These are phyloP conservation scores for Zaprionus ghesquierei DNA, from an alignment of 1,140 invertebrate species.

Conservation along the genomic window DNA sequence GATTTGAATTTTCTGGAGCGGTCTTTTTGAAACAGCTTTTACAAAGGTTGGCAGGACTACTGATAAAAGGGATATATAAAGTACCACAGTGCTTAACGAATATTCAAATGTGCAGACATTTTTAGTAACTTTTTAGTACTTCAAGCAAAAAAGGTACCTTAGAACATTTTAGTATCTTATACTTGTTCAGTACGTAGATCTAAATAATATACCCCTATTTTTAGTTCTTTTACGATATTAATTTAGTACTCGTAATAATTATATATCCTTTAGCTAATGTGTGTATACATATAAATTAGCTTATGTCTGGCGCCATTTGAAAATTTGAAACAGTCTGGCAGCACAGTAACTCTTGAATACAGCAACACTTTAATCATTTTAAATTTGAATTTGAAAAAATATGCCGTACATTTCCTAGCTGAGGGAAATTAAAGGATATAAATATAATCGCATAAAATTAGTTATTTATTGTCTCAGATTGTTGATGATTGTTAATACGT, in stretches of 20 bases:
- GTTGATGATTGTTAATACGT: too few species aligned
- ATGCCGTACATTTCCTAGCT: too few species aligned
- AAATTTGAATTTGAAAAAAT: slow-evolving; percentile 14
- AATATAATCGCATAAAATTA: too few species aligned
- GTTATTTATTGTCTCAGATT: too few species aligned
- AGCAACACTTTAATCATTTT: slow-evolving; percentile 24
- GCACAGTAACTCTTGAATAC: neutral
- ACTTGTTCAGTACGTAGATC: too few species aligned
- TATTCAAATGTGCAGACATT: too few species aligned
- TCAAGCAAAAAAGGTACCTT: neutral
- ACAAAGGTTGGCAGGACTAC: too few species aligned
- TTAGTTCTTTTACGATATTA: slow-evolving; percentile 1
- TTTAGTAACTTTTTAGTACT: neutral
- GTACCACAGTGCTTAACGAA: too few species aligned
- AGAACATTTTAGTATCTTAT: neutral
- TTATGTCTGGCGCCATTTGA: neutral
- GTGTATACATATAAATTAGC: neutral
- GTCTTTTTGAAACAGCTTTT: too few species aligned
- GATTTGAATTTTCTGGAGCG: too few species aligned
- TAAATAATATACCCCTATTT: neutral
- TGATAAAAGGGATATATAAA: too few species aligned
- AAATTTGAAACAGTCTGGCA: slow-evolving; percentile 13
- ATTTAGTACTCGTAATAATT: neutral
- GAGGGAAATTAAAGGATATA: too few species aligned
- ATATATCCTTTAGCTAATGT: neutral